Evolutionary conservation across 2,113 vertebrate species (phyloP).

Genomic region (Xenopus laevis): DNA sequence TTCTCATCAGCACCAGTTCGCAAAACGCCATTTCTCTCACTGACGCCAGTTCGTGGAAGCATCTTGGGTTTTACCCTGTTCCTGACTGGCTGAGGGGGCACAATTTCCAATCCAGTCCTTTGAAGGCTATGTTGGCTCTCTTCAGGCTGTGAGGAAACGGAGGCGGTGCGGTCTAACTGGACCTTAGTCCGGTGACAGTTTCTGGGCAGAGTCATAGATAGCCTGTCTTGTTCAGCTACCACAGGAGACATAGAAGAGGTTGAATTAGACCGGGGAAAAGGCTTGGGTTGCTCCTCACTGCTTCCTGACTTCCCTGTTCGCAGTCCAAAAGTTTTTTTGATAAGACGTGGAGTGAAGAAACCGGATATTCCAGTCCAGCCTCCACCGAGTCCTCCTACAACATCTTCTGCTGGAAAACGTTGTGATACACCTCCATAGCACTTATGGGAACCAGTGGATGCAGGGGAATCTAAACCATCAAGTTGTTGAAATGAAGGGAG

Average conservation of each 20-base stretch:
- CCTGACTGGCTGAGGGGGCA: slow-evolving; percentile 65
- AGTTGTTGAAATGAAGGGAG: slow-evolving; percentile 79
- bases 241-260: slow-evolving; percentile 97
- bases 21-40: slow-evolving; percentile 67
- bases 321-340: slow-evolving; percentile 95
- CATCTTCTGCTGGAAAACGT: slow-evolving; percentile 69
- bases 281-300: slow-evolving; percentile 81
- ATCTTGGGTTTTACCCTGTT: slow-evolving; percentile 94
- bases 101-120: slow-evolving; percentile 22
- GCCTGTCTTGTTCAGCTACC: slow-evolving; percentile 92
- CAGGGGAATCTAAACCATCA: slow-evolving; percentile 78
- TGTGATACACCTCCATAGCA: slow-evolving; percentile 89
- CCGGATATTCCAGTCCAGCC: slow-evolving; percentile 93
- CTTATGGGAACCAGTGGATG: slow-evolving; percentile 75
- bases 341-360: slow-evolving; percentile 95
- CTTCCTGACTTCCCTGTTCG: slow-evolving; percentile 82
- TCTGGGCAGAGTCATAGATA: slow-evolving; percentile 93
- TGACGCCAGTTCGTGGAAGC: slow-evolving; percentile 69
- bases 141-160: slow-evolving; percentile 88
- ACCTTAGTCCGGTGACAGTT: slow-evolving; percentile 88
- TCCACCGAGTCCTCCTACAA: slow-evolving; percentile 59
- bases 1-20: slow-evolving; percentile 67
- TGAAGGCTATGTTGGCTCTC: slow-evolving; percentile 73
- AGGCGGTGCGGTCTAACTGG: slow-evolving; percentile 87
- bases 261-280: slow-evolving; percentile 97